A percentile compares a stretch with the other conserved stretches of the same genome.
Conservation (phyloP, 2,888 invertebrate genomes). For the Volucella zonaria region DNA sequence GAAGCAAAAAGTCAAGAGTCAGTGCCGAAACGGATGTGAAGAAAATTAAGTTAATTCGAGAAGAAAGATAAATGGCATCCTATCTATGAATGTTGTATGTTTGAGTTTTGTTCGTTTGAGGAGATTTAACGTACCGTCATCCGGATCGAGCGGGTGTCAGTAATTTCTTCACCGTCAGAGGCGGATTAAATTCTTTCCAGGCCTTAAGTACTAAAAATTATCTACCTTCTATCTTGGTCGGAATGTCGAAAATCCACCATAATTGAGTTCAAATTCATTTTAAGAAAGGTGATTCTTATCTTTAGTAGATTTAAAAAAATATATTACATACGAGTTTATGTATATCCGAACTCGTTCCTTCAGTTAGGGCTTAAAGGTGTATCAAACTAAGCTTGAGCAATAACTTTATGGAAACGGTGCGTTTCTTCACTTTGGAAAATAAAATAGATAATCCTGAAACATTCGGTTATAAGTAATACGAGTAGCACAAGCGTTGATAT, state of each 20-base stretch:
- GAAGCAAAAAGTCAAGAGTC: slow-evolving; percentile 71
- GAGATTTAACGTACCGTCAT: slow-evolving; percentile 50
- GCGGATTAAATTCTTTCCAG: slow-evolving; percentile 50
- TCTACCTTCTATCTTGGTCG: slow-evolving; percentile 29
- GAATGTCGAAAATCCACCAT: slow-evolving; percentile 53
- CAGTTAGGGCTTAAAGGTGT: too few species aligned
- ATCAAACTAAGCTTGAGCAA: too few species aligned
- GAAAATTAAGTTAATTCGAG: slow-evolving; percentile 74
- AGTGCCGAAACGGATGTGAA: slow-evolving; percentile 70
- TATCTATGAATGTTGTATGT: slow-evolving; percentile 69
- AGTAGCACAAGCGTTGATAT: too few species aligned
- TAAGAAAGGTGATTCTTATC: not conserved
- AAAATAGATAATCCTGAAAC: too few species aligned
- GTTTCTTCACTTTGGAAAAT: too few species aligned
- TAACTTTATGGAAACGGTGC: too few species aligned
- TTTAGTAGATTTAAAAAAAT: not conserved
- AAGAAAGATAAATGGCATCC: slow-evolving; percentile 73
- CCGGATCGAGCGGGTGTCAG: slow-evolving; percentile 47
- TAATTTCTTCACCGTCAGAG: not conserved
- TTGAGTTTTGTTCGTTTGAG: slow-evolving; percentile 60
- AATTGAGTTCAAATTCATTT: slow-evolving; percentile 47
- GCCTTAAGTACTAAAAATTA: slow-evolving; percentile 58
- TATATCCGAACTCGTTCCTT: too few species aligned
- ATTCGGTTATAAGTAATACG: too few species aligned
- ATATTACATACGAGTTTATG: too few species aligned